Evolutionary conservation across 2,797 vertebrate genomes (phyloP), one percentile per base, ranked within the genome.

Genomic region (Chrysocyon brachyurus): DNA sequence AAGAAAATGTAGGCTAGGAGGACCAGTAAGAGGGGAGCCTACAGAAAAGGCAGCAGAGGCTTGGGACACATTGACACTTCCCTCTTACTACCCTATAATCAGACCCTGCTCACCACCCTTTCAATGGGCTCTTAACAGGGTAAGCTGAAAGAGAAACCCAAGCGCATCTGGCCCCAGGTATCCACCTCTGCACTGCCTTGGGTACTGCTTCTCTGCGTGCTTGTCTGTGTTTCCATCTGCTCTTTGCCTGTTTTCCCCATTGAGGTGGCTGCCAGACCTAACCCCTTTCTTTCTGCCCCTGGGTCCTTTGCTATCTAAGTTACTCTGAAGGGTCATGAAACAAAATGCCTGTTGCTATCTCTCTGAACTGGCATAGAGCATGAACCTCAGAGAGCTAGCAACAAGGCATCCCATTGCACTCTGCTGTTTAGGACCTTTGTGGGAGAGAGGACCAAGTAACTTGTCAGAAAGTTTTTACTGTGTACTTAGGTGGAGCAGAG

Each of bases 141-240:
- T 98, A 99, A 99, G 99, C 99, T 98, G 98, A 99, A 99, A 98
- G 99, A 99, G 97, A 99, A 99, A 99, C 98, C 99, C 99, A 99
- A 99, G 99, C 99, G 98, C 99, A 97, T 98, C 36, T 99, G 98
- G 92, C 99, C 99, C 82, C 99, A 99, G 99, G 99, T 99, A 99
- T 99, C 99, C 99, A 98, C 77, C 88, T 97, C 75, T 96, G 93
- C 66, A 63, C 97, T 97, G 63, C 95, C 64, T 94, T 95, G 93
- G 91, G 75, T 87, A 96, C 97, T 83, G 94, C 89, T 97, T 97
- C 72, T 78, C 40, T 96, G 78, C 10, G 54, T 97, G 95, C 92
- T 98, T 97, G 75, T 97, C 87, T 93, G 87, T 98, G 57, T 97
- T 90, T 85, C 64, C 79, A 81, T 90, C 64, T 94, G 89, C 63